These are phyloP conservation scores for Chelonia mydas DNA, from an alignment of 2,797 vertebrate genomes.

Conservation along the genomic window DNA sequence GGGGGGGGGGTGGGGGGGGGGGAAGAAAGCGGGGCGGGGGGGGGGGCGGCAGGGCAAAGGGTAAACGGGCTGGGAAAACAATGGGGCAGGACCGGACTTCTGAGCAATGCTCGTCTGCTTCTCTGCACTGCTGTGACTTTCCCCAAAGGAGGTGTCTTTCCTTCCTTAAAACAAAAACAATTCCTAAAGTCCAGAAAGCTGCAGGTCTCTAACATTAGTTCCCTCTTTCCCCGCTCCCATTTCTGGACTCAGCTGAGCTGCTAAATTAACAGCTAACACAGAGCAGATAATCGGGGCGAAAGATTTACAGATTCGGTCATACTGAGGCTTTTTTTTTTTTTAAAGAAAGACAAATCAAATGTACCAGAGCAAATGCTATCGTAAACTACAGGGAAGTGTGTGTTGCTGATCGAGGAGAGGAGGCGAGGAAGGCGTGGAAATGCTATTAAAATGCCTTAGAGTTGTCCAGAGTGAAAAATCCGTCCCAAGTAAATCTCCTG, in stretches of 20 bases:
- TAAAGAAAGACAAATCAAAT: not conserved
- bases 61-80: not conserved
- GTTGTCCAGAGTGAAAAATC: conserved; percentile 77
- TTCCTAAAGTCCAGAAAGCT: not conserved
- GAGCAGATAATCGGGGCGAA: not conserved
- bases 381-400: not conserved
- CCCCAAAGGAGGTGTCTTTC: not conserved
- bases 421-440: conserved; percentile 41
- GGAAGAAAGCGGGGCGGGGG: too few species aligned
- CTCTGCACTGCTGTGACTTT: not conserved
- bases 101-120: not conserved
- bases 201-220: not conserved
- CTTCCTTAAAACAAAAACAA: not conserved
- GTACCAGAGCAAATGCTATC: not conserved
- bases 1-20: not conserved
- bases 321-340: not conserved
- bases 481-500: conserved; percentile 80
- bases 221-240: not conserved
- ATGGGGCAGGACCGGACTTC: not conserved
- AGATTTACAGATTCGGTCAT: not conserved
- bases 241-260: not conserved
- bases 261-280: not conserved
- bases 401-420: not conserved
- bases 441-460: conserved; percentile 76
- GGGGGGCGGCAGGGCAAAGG: not conserved